These are phyloP conservation scores for Notamacropus eugenii DNA, from an alignment of 2,797 vertebrate genomes.

Conservation along the genomic window DNA sequence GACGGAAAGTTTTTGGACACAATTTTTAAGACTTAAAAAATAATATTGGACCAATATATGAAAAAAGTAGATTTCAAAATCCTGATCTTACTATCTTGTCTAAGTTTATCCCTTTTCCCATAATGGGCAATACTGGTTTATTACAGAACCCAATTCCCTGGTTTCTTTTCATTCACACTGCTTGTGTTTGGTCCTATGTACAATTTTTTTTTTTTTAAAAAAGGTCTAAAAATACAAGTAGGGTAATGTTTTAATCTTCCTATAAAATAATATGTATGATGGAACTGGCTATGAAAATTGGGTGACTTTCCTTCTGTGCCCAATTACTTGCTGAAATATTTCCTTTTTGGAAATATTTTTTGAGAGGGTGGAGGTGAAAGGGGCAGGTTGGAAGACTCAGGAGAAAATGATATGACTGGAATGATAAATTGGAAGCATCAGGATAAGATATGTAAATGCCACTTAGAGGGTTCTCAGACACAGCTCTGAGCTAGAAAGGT, in stretches of 20 bases:
- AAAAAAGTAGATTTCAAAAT: not conserved
- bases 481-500: not conserved
- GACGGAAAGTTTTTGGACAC: conserved; percentile 1
- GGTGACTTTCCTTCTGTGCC: not conserved
- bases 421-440: not conserved
- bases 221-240: conserved; percentile 38
- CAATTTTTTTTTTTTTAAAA: conserved; percentile 22
- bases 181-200: conserved; percentile 79
- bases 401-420: too few species aligned
- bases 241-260: conserved; percentile 52
- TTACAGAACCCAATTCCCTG: conserved; percentile 44
- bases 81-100: not conserved
- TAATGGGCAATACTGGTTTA: conserved; percentile 20
- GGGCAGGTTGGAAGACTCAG: accelerated
- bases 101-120: conserved; percentile 2
- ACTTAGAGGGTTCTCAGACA: not conserved
- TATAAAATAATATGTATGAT: conserved; percentile 49
- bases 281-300: conserved; percentile 6
- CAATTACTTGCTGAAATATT: not conserved
- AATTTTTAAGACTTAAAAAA: not conserved
- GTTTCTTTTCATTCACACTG: not conserved
- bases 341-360: not conserved
- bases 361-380: not conserved
- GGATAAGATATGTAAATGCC: conserved; percentile 18
- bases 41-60: not conserved